Evolutionary conservation across 2,797 vertebrate species (phyloP), one percentile per base, ranked within the genome.

Genomic region (Acrossocheilus wenchowensis): DNA sequence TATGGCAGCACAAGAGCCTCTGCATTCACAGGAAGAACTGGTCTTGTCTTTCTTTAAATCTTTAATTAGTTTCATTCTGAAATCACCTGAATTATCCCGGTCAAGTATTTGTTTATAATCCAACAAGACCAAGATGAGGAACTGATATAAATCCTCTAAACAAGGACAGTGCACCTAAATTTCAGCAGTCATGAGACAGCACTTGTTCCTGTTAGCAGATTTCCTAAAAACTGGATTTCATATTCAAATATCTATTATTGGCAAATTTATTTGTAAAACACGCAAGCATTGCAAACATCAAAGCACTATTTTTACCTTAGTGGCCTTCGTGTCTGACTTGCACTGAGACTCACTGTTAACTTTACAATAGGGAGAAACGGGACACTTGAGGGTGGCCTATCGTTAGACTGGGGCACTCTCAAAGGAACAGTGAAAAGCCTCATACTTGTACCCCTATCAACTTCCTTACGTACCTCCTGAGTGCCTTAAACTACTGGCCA

Each of bases 331-430:
- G 85, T 84, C 72, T 39, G 64, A 39, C 30, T 79, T 68, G 39
- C 39, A 82, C 68, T 85, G n/a, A 62, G 60, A 52, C 45, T 68
- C 73, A 82, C 79, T 88, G 84, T 89, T 89, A 81, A 23, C 54
- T 78, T 71, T 48, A 83, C 78, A 87, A 88, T 85, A 68, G 78
- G 34, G 36, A 83, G 89, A 90, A 92, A 91, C 34, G 43, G 78
- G 80, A 91, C 69, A 87, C 89, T 85, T 74, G 41, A 85, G 80
- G 82, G 85, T 88, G 80, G 88, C 85, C 88, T 88, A 75, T 82
- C 52, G 57, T 83, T 75, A 69, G 79, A 30, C 72, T 52, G 88
- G 64, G 68, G 54, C 30, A 80, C 78, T 88, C 54, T 87, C 83
- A 86, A 73, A 73, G 83, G 69, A 89, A 86, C 89, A 90, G 75